These are phyloP conservation scores for Cryptus viduatorius DNA, from an alignment of 2,888 invertebrate species.

Conservation along the genomic window DNA sequence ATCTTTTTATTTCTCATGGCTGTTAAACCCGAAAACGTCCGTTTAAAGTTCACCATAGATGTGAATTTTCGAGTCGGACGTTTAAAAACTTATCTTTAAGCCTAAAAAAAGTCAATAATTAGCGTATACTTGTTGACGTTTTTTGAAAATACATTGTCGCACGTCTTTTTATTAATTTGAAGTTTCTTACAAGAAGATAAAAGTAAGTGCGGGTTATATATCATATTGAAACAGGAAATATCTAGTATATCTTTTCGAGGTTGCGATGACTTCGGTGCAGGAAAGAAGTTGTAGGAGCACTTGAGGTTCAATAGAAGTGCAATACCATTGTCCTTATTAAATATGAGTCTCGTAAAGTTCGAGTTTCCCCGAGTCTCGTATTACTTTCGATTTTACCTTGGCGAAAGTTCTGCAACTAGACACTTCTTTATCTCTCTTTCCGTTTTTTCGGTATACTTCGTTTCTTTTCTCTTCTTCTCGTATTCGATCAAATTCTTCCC, in stretches of 20 bases:
- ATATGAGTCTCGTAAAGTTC: neutral
- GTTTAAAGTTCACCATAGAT: too few species aligned
- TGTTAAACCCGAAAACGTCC: too few species aligned
- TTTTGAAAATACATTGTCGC: neutral
- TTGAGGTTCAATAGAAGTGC: neutral
- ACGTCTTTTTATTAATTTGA: neutral
- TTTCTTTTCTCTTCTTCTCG: neutral
- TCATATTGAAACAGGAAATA: neutral
- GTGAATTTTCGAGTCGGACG: too few species aligned
- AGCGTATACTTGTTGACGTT: neutral
- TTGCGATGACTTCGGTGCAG: neutral
- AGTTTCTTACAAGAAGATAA: neutral
- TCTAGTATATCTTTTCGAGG: neutral
- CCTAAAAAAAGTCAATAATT: too few species aligned
- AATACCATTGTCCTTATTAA: neutral
- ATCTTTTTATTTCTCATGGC: too few species aligned
- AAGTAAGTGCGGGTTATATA: too few species aligned
- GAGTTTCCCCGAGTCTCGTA: conserved; percentile 3
- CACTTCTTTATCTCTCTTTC: neutral
- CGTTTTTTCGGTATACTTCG: neutral
- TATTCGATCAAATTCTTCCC: neutral
- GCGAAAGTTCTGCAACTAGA: neutral
- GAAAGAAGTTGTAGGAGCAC: neutral
- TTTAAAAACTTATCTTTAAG: too few species aligned
- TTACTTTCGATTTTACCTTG: neutral